Conservation (phyloP, 2,888 invertebrate species). For the Digitonthophagus gazella region DNA sequence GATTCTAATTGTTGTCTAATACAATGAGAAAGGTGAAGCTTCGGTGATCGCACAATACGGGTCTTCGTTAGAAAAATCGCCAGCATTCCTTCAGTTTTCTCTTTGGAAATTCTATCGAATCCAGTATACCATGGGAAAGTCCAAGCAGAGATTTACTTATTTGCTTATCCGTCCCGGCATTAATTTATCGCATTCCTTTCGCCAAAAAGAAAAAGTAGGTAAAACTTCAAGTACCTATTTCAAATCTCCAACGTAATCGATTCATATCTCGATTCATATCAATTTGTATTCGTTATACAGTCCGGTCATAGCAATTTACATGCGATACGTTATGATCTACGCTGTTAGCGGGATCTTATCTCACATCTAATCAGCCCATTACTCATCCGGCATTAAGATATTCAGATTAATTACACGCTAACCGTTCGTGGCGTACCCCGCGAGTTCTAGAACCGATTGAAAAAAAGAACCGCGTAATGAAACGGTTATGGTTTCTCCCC, state of each 20-base stretch:
- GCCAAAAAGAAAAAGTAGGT: too few species aligned
- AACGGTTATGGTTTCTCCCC: conserved; percentile 10
- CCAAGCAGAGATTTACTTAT: neutral
- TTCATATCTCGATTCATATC: neutral
- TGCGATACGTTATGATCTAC: neutral
- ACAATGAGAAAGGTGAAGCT: conserved; percentile 11
- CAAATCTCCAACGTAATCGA: too few species aligned
- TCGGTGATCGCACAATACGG: neutral
- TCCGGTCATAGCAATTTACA: neutral
- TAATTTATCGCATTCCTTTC: neutral
- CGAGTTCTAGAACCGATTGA: neutral
- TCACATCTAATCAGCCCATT: conserved; percentile 9
- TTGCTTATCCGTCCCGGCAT: neutral
- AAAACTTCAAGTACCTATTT: too few species aligned
- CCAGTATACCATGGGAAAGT: neutral
- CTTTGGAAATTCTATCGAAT: neutral
- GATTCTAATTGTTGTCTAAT: conserved; percentile 26
- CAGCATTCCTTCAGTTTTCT: neutral
- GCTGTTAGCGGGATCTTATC: conserved; percentile 6
- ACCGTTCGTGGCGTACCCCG: conserved; percentile 5
- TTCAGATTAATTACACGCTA: conserved; percentile 8
- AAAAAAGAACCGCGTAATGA: conserved; percentile 6
- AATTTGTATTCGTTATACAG: neutral
- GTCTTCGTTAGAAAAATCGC: neutral
- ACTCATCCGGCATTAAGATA: conserved; percentile 11